Base-by-base conservation (phyloP, 2,888 invertebrate genomes). In the Rhingia campestris region DNA sequence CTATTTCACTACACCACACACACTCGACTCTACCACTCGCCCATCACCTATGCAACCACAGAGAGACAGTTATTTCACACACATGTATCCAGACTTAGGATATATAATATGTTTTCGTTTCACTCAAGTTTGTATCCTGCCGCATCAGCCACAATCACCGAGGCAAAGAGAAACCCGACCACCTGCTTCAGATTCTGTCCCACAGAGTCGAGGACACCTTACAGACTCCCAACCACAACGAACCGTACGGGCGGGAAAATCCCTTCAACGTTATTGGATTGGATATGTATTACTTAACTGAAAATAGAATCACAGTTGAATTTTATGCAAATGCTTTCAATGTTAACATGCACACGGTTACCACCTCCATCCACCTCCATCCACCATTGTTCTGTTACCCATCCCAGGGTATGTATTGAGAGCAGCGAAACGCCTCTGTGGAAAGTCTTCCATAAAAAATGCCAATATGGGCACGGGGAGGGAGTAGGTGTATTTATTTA, bases 311-410 rank as follows among this genome's bases (percentile, higher is more conserved):
- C 74, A 64, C 64, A 70, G 75, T 66, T 74, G 66, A 75, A 64
- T 84, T 84, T 84, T 80, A 84, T 84, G 84, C 80, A 84, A 80
- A 84, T 84, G 73, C 66, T 58, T 43, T 70, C 74, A 54, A 69
- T 80, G 74, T 75, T 75, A 69, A 80, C 73, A 73, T 69, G 64
- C 70, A 77, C 37, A 66, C 32, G 39, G n/a, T 4, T 2, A 3
- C 35, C 6, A 7, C 1, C 47, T 9, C 53, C 5, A 30, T 12
- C 37, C 51, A 32, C n/a, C 9, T n/a, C n/a, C 2, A 9, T 3
- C 56, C 32, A n/a, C 4, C 37, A 35, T 37, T 39, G 56, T 47
- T 47, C 58, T 47, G 22, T 47, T 61, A 12, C 47, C 56, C 6
- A 30, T n/a, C 14, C 14, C 49, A 32, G 22, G n/a, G 33, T 61